Evolutionary conservation across 1,140 invertebrate genomes (phyloP).

Genomic region (Scaptomyza montana): DNA sequence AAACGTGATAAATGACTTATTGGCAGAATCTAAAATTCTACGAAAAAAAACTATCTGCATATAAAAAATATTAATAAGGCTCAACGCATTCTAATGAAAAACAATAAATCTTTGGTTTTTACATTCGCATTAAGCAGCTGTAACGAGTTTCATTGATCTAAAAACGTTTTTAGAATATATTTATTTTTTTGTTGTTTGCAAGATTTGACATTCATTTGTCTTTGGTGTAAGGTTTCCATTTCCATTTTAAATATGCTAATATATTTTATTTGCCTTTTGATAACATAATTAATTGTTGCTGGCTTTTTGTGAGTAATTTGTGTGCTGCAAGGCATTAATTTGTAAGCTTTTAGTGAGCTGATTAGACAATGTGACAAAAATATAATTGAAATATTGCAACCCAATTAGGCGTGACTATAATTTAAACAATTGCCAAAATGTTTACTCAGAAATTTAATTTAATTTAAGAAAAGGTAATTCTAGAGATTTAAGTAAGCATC

Average conservation of each 20-base stretch:
- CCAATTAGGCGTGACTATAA: constrained; percentile 19
- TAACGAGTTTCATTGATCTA: constrained; percentile 42
- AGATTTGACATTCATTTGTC: neutral
- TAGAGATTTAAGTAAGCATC: neutral
- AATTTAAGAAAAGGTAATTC: neutral
- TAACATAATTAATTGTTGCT: constrained; percentile 30
- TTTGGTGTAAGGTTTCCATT: constrained; percentile 4
- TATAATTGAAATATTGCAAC: constrained; percentile 6
- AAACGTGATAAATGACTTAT: constrained; percentile 33
- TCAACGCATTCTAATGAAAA: constrained; percentile 42
- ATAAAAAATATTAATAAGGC: constrained; percentile 15
- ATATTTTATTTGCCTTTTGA: constrained; percentile 17
- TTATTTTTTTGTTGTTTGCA: neutral
- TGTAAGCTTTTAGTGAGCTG: constrained; percentile 21
- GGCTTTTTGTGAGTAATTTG: constrained; percentile 3
- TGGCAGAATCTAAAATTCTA: neutral
- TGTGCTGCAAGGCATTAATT: constrained; percentile 7
- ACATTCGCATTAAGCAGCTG: constrained; percentile 35
- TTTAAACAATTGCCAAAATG: neutral
- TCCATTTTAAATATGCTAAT: neutral
- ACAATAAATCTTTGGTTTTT: constrained; percentile 38
- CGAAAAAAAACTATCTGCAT: neutral
- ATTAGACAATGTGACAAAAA: constrained; percentile 1
- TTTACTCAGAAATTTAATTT: too few species aligned
- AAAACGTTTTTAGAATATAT: constrained; percentile 23